These are phyloP conservation scores for Nettapus auritus DNA, from an alignment of 2,113 vertebrate genomes.

Conservation along the genomic window DNA sequence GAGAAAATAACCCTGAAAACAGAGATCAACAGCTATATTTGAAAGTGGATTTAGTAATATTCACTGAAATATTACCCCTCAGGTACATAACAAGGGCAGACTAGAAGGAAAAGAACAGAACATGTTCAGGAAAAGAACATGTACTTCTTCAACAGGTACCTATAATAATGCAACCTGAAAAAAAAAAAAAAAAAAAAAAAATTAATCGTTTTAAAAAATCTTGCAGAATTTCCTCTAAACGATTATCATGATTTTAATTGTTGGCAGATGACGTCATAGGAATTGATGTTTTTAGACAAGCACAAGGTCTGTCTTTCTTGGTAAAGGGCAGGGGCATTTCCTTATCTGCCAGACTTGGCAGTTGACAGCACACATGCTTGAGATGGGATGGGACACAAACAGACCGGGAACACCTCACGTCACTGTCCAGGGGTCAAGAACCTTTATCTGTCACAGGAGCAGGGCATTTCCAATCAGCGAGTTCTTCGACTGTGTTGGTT, in stretches of 20 bases:
- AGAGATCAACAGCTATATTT: not conserved
- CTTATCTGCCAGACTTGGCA: not conserved
- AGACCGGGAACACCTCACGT: not conserved
- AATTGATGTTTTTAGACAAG: not conserved
- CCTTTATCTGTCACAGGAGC: rapidly evolving
- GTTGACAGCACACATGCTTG: not conserved
- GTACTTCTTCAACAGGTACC: not conserved
- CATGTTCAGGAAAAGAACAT: not conserved
- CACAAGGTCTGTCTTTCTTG: not conserved
- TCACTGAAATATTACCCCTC: not conserved
- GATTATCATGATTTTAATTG: not conserved
- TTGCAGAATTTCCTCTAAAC: not conserved
- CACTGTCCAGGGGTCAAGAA: not conserved
- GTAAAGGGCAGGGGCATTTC: not conserved
- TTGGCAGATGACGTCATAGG: not conserved
- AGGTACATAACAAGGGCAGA: not conserved
- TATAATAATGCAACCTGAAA: not conserved
- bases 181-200: not conserved
- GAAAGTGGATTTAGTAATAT: not conserved
- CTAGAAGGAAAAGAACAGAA: not conserved
- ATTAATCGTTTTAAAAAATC: not conserved
- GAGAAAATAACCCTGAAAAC: slow-evolving; percentile 8
- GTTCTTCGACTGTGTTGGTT: not conserved
- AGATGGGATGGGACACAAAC: not conserved
- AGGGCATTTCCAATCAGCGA: not conserved